These are phyloP conservation scores for Morelia viridis DNA, from an alignment of 2,797 vertebrate genomes.

Conservation along the genomic window DNA sequence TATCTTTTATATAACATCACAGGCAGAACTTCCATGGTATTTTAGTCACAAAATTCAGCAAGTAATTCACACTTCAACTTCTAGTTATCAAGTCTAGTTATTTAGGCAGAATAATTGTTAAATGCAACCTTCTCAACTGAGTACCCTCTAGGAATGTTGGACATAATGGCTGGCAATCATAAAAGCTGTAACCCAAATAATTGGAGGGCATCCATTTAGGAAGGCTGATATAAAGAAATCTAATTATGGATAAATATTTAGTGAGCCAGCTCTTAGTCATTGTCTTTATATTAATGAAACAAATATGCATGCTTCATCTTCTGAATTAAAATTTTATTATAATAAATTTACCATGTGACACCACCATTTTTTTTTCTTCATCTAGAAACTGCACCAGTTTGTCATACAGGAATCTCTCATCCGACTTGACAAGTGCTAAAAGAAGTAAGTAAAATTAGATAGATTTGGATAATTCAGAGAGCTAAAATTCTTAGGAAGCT, in stretches of 20 bases:
- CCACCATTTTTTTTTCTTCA: conserved; percentile 69
- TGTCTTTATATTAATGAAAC: background rate
- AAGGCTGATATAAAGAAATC: background rate
- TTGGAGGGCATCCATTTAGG: background rate
- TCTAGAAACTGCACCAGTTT: conserved; percentile 78
- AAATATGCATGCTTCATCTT: conserved; percentile 21
- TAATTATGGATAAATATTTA: background rate
- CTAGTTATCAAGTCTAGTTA: background rate
- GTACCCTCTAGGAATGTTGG: background rate
- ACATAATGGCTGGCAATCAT: background rate
- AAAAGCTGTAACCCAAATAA: background rate
- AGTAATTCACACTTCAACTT: background rate
- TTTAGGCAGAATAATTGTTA: background rate
- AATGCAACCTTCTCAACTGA: background rate
- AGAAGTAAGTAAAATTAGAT: conserved; percentile 17
- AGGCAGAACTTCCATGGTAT: background rate
- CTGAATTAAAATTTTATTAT: background rate
- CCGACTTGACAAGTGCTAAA: conserved; percentile 71
- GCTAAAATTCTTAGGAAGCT: background rate
- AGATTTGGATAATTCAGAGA: background rate
- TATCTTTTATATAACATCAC: background rate
- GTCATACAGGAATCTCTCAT: conserved; percentile 75
- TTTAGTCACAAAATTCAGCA: background rate
- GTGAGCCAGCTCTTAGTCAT: background rate
- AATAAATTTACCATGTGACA: conserved; percentile 76